These are phyloP conservation scores for Dysdera silvatica DNA, from an alignment of 1,140 invertebrate genomes.

Conservation along the genomic window DNA sequence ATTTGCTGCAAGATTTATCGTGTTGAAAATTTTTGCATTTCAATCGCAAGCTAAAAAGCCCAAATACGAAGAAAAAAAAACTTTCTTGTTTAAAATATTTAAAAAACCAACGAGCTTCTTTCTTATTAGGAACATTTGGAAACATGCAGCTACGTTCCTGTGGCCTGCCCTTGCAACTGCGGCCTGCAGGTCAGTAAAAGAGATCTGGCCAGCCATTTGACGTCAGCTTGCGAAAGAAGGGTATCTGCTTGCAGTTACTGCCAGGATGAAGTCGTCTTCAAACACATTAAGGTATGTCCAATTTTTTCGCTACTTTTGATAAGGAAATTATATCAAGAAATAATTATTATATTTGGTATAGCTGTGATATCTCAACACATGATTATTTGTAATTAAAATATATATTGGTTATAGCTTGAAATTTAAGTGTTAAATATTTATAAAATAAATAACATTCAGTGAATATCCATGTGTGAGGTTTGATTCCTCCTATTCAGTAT, in stretches of 20 bases:
- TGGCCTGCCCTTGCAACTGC: conserved; percentile 16
- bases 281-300: conserved; percentile 15
- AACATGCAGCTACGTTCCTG: conserved; percentile 20
- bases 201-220: conserved; percentile 20
- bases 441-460: no score
- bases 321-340: not conserved
- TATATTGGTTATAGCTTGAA: no score
- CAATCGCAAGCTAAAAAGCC: no score
- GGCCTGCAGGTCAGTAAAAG: conserved; percentile 17
- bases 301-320: not conserved
- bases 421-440: no score
- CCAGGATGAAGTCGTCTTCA: conserved; percentile 21
- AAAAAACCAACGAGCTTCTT: not conserved
- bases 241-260: conserved; percentile 13
- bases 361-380: no score
- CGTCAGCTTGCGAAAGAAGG: conserved; percentile 8
- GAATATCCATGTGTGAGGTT: no score
- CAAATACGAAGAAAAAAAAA: not conserved
- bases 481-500: no score
- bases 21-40: no score
- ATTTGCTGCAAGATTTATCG: no score
- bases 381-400: no score
- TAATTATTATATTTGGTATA: not conserved
- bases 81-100: not conserved
- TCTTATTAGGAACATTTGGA: conserved; percentile 15